Evolutionary conservation across 92 coral and sea anemone genomes (phyloP).

Genomic region (Bergia puertoricense): DNA sequence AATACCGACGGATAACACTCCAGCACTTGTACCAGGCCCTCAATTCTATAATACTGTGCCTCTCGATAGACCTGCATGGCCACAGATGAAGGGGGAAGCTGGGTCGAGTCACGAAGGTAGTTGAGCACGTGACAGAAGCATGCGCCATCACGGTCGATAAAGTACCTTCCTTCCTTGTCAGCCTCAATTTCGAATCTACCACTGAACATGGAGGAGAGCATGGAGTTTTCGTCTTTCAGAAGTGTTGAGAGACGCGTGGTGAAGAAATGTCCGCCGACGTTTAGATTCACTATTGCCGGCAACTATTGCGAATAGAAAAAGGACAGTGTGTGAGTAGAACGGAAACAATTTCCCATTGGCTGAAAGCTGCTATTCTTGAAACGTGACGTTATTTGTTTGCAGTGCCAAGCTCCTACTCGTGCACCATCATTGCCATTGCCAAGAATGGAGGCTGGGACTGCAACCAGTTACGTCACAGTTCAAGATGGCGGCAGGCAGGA

Average conservation of each 20-base stretch:
- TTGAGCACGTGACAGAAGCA: slow-evolving; percentile 81
- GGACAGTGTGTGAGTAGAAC: background rate
- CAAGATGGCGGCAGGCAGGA: background rate
- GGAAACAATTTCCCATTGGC: background rate
- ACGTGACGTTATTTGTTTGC: too few relatives aligned
- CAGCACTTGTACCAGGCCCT: slow-evolving; percentile 66
- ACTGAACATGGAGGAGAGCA: slow-evolving; percentile 92
- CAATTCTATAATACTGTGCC: slow-evolving; percentile 80
- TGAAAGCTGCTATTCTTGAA: too few relatives aligned
- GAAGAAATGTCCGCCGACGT: slow-evolving; percentile 93
- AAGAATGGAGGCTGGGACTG: too few relatives aligned
- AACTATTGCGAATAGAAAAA: slow-evolving; percentile 48
- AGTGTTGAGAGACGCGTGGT: slow-evolving; percentile 92
- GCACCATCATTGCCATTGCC: too few relatives aligned
- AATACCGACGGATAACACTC: slow-evolving; percentile 75
- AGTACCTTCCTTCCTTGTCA: slow-evolving; percentile 79
- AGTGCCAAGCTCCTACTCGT: too few relatives aligned
- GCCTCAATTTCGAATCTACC: slow-evolving; percentile 76
- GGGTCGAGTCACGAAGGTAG: slow-evolving; percentile 84
- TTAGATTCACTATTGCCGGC: slow-evolving; percentile 78
- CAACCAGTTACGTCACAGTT: background rate
- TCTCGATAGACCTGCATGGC: slow-evolving; percentile 90
- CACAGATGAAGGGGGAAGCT: slow-evolving; percentile 71
- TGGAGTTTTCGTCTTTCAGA: slow-evolving; percentile 70
- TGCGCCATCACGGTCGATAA: slow-evolving; percentile 91